Evolutionary conservation across 2,797 vertebrate species (phyloP).

Genomic region (Pygocentrus nattereri): DNA sequence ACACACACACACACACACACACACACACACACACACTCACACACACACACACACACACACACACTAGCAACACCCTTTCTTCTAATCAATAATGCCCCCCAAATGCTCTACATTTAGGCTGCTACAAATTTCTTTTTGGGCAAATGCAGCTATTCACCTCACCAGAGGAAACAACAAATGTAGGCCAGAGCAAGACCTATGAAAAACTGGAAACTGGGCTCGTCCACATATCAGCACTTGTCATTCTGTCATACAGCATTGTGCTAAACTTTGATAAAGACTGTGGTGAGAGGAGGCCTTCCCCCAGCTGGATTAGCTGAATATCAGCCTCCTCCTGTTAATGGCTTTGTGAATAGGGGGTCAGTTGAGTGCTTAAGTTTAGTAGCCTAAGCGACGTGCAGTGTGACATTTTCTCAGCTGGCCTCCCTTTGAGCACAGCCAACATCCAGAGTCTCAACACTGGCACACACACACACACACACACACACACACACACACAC

Average conservation of each 20-base stretch:
- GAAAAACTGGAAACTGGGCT: not conserved
- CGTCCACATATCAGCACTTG: constrained; percentile 1
- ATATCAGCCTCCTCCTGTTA: constrained; percentile 2
- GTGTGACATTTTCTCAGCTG: constrained; percentile 78
- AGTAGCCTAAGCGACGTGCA: constrained; percentile 42
- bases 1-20: no score
- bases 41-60: not conserved
- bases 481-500: constrained; percentile 58
- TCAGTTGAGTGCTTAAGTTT: constrained; percentile 2
- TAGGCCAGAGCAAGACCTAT: constrained; percentile 13
- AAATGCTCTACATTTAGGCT: constrained; percentile 28
- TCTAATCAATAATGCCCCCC: constrained; percentile 15
- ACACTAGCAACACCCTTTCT: not conserved
- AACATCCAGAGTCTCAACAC: constrained; percentile 40
- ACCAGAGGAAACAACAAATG: constrained; percentile 3
- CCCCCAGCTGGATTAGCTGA: constrained; percentile 1
- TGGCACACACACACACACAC: not conserved
- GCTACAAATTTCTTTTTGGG: not conserved
- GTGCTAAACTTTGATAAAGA: constrained; percentile 26
- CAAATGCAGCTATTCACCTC: not conserved
- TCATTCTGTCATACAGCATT: constrained; percentile 17
- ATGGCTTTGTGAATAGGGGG: constrained; percentile 13
- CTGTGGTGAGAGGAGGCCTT: not conserved
- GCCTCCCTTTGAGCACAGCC: constrained; percentile 72
- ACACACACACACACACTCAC: no score